Evolutionary conservation across 30 jellyfish, hydroid and myxozoan genomes (phyloP), one percentile per base, ranked within the genome.

Genomic region (Pseudorhiza aurosa): DNA sequence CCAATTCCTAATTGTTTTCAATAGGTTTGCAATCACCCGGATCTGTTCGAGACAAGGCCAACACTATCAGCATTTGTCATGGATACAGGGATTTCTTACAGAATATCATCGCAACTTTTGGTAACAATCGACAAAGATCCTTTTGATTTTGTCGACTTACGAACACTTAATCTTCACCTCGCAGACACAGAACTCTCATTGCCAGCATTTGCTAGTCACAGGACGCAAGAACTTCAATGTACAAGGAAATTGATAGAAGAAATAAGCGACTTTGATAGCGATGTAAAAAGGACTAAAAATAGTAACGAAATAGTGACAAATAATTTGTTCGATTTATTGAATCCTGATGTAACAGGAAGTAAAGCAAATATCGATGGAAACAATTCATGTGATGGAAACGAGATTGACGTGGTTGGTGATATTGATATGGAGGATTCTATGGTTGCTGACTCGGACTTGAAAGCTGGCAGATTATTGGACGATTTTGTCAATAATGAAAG

Each of bases 1-100:
- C 31, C 2, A 18, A 7, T 14, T 18, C 68, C 2, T 26, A 21
- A 1, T 11, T 50, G 39, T 39, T 8, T 62, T 9, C 57, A 69
- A 2, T 46, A 92, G 98, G 98, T 92, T 57, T 92, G 98, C 98
- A 92, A 92, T 60, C 98, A 92, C 67, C 98, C 98, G 1, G 98
- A 92, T 57, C 74, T 92, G 45, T 92, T 92, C 81, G 98, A 92
- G 60, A 58, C 95, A 74, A 85, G 98, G 4, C 96, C 98, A 8
- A 85, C 90, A 1, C 81, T 92, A 8, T 85, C 98, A 25, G 93
- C 98, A 8, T 92, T 85, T 51, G 51, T 79, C 55, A 79, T 85
- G 93, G 96, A 85, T 69, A 58, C 88, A 29, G 84, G 87, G 10
- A 69, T 92, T n/a, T 72, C 69, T 12, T 71, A 53, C 72, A 45